Evolutionary conservation across 1,140 invertebrate species (phyloP).

Genomic region (Thereuonema tuberculata): DNA sequence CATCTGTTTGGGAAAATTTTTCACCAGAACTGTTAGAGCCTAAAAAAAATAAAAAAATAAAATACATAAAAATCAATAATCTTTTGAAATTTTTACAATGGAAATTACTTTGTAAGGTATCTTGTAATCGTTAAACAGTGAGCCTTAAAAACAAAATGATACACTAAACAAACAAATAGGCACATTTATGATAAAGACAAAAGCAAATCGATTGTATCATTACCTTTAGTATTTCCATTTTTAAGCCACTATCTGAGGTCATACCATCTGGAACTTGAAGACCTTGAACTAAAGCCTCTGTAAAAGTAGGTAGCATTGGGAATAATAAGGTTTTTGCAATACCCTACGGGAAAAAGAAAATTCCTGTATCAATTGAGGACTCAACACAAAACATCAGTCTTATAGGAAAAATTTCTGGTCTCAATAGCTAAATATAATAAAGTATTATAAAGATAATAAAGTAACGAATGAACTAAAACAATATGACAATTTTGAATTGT

Average conservation of each 20-base stretch:
- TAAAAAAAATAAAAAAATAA: slow-evolving; percentile 18
- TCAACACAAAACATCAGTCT: too few species aligned
- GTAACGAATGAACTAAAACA: too few species aligned
- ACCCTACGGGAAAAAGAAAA: slow-evolving; percentile 13
- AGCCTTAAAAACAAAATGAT: too few species aligned
- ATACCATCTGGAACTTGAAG: slow-evolving; percentile 43
- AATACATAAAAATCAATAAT: slow-evolving; percentile 5
- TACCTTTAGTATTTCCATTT: slow-evolving; percentile 55
- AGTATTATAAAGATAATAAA: too few species aligned
- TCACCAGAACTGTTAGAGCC: slow-evolving; percentile 47
- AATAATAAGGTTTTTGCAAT: slow-evolving; percentile 44
- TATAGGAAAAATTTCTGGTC: too few species aligned
- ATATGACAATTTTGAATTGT: too few species aligned
- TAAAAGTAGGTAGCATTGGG: slow-evolving; percentile 53
- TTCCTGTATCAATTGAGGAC: too few species aligned
- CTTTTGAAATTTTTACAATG: neutral
- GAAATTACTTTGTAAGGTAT: neutral
- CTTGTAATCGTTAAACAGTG: too few species aligned
- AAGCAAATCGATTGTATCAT: neutral
- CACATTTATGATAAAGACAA: neutral
- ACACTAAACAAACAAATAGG: too few species aligned
- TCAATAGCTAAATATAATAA: too few species aligned
- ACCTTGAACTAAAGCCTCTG: slow-evolving; percentile 49
- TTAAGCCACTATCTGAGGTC: slow-evolving; percentile 48
- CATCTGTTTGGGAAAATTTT: slow-evolving; percentile 50